Base-by-base conservation (phyloP, 2,797 vertebrate species). In the Allobates femoralis region DNA sequence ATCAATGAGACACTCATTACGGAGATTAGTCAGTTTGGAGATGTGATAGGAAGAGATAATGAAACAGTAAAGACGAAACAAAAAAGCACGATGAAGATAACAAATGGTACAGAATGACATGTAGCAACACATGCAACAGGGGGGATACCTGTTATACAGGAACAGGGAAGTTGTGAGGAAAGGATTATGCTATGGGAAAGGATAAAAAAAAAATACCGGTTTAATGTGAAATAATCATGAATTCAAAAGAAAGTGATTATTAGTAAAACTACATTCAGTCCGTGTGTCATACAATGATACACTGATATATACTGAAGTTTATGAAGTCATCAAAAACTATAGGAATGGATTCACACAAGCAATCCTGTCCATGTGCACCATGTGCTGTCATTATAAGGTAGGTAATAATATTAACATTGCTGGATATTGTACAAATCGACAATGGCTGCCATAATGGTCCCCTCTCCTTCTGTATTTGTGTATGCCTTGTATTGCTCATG, bases 101-200 rank as follows among this genome's bases (percentile, higher is more conserved):
- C 79, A 80, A 4, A 23, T 37, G 53, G 46, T 53, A 75, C 26
- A 28, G 41, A 69, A 76, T n/a, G 69, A 86, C 73, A 32, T 74
- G 14, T 30, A 74, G 50, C 6, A 37, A 66, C 50, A 19, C 85
- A 87, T 77, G 76, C 79, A 86, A 84, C 64, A 16, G 58, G 30
- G 41, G 87, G 87, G 83, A 85, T 88, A 88, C 87, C 87, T 88
- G 83, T 88, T 85, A 88, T 55, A 81, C 78, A 81, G 78, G 83
- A 88, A 88, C 86, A 69, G 83, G 87, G 87, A 77, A 53, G 71
- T 85, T 56, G 60, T 85, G 78, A 80, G 69, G 78, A 51, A 83
- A 87, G 58, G 23, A 76, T 88, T 88, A 88, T 85, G 69, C 87
- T 88, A 85, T 71, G 34, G 78, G 78, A 88, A 84, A 85, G 83